phyloP scores from a whole-genome alignment of 2,888 invertebrate species.

The Hirtodrosophila duncani region DNA sequence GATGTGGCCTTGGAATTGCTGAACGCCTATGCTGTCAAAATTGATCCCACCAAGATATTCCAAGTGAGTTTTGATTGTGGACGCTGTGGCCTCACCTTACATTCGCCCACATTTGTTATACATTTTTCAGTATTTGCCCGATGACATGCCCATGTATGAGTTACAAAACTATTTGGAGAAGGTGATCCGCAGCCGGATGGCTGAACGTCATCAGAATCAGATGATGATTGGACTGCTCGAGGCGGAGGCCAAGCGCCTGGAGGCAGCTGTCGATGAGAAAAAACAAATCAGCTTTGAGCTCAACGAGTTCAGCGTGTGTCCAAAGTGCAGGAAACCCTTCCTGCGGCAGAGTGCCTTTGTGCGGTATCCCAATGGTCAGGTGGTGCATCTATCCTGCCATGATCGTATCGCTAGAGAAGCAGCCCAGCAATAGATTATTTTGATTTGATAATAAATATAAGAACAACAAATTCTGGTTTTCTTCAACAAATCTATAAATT shows the following conservation, averaged over 20 bases:
- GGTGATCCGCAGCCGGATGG: constrained; percentile 86
- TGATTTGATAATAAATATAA: constrained; percentile 11
- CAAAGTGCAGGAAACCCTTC: constrained; percentile 95
- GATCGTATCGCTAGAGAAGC: constrained; percentile 67
- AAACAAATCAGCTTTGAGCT: constrained; percentile 87
- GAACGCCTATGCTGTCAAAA: constrained; percentile 89
- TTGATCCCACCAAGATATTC: constrained; percentile 87
- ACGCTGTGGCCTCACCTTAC: too few species aligned
- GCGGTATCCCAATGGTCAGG: constrained; percentile 92
- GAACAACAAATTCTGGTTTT: too few species aligned
- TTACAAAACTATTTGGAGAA: constrained; percentile 89
- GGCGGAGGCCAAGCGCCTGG: constrained; percentile 90
- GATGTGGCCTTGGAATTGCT: constrained; percentile 89
- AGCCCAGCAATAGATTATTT: constrained; percentile 25
- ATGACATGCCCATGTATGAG: constrained; percentile 86
- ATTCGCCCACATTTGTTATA: not conserved
- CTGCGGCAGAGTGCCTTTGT: constrained; percentile 96
- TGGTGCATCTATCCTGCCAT: constrained; percentile 95
- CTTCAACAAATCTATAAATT: too few species aligned
- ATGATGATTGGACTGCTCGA: constrained; percentile 90
- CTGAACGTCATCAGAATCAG: constrained; percentile 86
- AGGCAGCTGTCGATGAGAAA: constrained; percentile 89
- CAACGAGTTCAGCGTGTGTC: constrained; percentile 92
- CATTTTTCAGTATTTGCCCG: constrained; percentile 84
- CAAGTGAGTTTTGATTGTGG: constrained; percentile 54